Evolutionary conservation across 2,797 vertebrate genomes (phyloP).

Genomic region (Zenarchopterus dispar): DNA sequence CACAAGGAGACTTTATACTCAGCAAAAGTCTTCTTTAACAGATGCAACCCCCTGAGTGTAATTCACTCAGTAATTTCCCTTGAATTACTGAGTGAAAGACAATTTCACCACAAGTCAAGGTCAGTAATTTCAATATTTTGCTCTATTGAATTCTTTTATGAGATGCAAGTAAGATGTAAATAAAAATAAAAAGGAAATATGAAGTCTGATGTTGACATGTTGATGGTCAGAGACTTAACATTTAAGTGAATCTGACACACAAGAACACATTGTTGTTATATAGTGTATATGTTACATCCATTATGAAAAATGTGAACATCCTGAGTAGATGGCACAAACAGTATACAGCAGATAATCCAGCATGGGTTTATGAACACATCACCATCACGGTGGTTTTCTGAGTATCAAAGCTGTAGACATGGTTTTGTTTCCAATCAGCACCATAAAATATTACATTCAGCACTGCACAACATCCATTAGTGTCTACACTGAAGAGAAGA

Average conservation of each 20-base stretch:
- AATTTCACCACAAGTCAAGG: not conserved
- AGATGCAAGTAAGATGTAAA: slow-evolving; percentile 13
- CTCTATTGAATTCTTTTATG: not conserved
- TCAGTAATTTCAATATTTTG: slow-evolving; percentile 1
- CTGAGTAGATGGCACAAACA: not conserved
- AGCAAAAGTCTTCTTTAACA: slow-evolving; percentile 37
- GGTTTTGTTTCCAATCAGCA: slow-evolving; percentile 69
- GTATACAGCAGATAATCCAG: too few species aligned
- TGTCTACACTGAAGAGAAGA: slow-evolving; percentile 13
- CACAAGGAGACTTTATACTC: not conserved
- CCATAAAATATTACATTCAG: slow-evolving; percentile 70
- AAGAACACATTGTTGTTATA: not conserved
- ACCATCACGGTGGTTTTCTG: slow-evolving; percentile 15
- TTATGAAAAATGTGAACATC: slow-evolving; percentile 13
- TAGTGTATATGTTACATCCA: not conserved
- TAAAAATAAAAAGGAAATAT: not conserved
- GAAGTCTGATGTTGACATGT: slow-evolving; percentile 8
- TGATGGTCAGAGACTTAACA: not conserved
- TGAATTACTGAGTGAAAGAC: slow-evolving; percentile 4
- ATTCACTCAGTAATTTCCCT: too few species aligned
- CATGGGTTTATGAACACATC: too few species aligned
- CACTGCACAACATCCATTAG: slow-evolving; percentile 16
- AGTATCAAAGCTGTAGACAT: slow-evolving; percentile 47
- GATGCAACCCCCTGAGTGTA: not conserved
- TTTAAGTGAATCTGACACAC: not conserved